These are phyloP conservation scores for Odontothrips loti DNA, from an alignment of 2,888 invertebrate genomes.

Conservation along the genomic window DNA sequence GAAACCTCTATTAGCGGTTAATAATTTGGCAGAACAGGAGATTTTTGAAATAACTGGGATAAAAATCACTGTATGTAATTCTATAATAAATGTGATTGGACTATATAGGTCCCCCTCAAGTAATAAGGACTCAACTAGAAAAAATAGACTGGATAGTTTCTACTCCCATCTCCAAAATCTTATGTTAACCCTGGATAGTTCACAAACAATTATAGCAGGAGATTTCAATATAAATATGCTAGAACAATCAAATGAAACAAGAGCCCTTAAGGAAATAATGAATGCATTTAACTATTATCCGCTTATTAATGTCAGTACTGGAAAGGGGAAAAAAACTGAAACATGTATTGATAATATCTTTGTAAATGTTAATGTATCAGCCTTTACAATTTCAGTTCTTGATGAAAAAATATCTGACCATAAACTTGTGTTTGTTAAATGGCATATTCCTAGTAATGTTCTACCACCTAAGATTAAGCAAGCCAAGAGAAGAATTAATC, in stretches of 20 bases:
- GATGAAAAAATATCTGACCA: not conserved
- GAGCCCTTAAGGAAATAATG: not conserved
- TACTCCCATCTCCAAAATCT: not conserved
- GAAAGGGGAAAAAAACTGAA: not conserved
- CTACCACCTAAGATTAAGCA: not conserved
- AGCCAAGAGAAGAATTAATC: not conserved
- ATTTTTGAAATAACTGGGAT: not conserved
- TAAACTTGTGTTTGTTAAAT: not conserved
- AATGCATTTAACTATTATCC: not conserved
- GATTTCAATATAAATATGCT: constrained; percentile 1
- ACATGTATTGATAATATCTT: not conserved
- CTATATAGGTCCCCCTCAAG: not conserved
- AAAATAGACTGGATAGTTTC: not conserved
- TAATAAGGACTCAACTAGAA: not conserved
- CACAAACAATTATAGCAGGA: not conserved
- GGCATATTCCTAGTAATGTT: not conserved
- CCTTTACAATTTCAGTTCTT: not conserved
- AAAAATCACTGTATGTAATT: not conserved
- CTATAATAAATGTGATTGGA: not conserved
- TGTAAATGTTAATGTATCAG: not conserved
- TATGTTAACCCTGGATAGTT: not conserved
- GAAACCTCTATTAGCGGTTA: not conserved
- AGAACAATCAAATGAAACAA: not conserved
- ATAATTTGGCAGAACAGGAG: not conserved
- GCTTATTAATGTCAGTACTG: not conserved